Base-by-base conservation (phyloP, 2,113 vertebrate genomes). In the Zonotrichia leucophrys region DNA sequence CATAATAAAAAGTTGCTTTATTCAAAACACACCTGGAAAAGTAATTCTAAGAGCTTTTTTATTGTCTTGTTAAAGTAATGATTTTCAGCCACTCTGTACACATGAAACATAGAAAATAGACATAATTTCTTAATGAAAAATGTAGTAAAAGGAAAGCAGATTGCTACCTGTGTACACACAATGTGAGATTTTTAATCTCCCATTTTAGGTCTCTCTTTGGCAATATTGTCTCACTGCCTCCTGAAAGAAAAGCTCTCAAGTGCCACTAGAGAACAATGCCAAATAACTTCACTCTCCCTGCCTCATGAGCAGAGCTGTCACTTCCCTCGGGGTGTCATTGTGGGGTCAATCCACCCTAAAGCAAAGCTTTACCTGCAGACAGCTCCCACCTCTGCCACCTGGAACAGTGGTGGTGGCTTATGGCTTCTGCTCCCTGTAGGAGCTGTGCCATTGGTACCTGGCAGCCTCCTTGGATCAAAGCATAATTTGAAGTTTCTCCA, bases 311-410 rank as follows among this genome's bases (percentile, higher is more conserved):
- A 1, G 49, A 85, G 35, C 37, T 69, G 50, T 62, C 23, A 33
- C 35, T 77, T 83, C 47, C 62, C 35, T 83, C 0, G 0, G 24
- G 6, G 11, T 66, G 27, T 24, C 37, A 3, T 8, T 42, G 42
- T 4, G 3, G 42, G 56, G 68, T 33, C 24, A 47, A 10, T 39
- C 20, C 42, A 69, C 12, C 15, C 22, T 7, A 31, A 80, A 60
- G 15, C 10, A 37, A 86, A 59, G 20, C 31, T 46, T 4, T 28
- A 49, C 7, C 66, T 49, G 35, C 35, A 63, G 28, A 42, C 12
- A 11, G 1, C 21, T 74, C 47, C 28, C 75, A 28, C 24, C 22
- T 58, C 41, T 37, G 58, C 21, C 52, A 59, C 0, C 37, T 37
- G 12, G 22, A 46, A 35, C 66, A 53, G 27, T 0, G 0, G 28